Percentiles rank a stretch among this genome's conserved stretches.
These are phyloP conservation scores for Perizoma affinitatum DNA, from an alignment of 2,888 invertebrate species.

Conservation along the genomic window DNA sequence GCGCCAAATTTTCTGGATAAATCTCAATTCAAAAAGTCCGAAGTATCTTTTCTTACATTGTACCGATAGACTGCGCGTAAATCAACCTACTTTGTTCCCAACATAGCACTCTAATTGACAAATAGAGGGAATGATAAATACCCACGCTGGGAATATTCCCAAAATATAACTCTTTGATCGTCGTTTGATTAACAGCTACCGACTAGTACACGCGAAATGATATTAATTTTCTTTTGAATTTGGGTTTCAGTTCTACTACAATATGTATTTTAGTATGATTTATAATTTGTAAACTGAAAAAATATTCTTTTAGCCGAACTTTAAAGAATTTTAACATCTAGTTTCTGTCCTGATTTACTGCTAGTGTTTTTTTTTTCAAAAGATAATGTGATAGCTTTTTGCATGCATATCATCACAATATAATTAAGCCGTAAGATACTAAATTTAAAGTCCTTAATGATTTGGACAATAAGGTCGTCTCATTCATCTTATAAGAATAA, in stretches of 20 bases:
- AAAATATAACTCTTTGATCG: conserved; percentile 80
- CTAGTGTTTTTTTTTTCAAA: conserved; percentile 20
- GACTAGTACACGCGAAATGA: conserved; percentile 70
- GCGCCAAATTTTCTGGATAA: conserved; percentile 28
- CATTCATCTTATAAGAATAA: conserved; percentile 6
- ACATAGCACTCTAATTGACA: conserved; percentile 83
- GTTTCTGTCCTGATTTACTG: conserved; percentile 46
- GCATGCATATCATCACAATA: not conserved
- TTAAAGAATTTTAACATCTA: conserved; percentile 48
- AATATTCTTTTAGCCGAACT: conserved; percentile 50
- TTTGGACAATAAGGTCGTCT: conserved; percentile 8
- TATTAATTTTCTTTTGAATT: conserved; percentile 82
- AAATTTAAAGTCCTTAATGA: conserved; percentile 3
- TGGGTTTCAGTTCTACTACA: conserved; percentile 51
- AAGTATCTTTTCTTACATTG: conserved; percentile 26
- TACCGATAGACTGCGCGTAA: conserved; percentile 62
- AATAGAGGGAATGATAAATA: conserved; percentile 83
- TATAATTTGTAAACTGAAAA: conserved; percentile 49
- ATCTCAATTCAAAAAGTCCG: conserved; percentile 24
- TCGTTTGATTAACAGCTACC: conserved; percentile 75
- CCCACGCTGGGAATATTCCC: conserved; percentile 72
- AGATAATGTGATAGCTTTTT: conserved; percentile 15
- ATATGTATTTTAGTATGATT: conserved; percentile 66
- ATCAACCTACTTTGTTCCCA: conserved; percentile 76
- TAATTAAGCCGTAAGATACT: not conserved